phyloP scores from a whole-genome alignment of 2,113 vertebrate species.

The Jacana jacana region DNA sequence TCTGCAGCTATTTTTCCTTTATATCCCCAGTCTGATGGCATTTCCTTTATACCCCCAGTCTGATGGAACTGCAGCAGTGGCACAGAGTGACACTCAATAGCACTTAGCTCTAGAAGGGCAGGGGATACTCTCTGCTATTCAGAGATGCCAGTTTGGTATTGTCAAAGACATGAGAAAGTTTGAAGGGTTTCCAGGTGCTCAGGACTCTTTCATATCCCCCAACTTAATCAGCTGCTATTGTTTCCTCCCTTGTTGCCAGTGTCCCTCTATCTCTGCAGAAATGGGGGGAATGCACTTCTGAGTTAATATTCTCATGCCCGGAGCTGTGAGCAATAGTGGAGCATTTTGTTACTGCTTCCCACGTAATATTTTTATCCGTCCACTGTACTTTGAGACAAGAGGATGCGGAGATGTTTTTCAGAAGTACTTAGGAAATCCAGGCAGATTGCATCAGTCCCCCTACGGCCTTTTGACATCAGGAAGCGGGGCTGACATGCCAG shows the following conservation, averaged over 20 bases:
- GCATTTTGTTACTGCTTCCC: not conserved
- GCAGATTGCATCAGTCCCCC: not conserved
- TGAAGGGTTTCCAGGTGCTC: not conserved
- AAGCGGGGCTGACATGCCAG: not conserved
- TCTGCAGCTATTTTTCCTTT: not conserved
- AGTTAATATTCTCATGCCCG: not conserved
- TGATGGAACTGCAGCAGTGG: not conserved
- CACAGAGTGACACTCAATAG: not conserved
- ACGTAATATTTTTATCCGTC: not conserved
- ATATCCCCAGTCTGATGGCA: not conserved
- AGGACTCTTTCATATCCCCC: not conserved
- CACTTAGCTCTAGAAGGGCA: not conserved
- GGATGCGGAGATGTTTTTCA: not conserved
- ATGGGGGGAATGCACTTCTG: not conserved
- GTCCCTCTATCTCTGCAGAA: not conserved
- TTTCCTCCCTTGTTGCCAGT: not conserved
- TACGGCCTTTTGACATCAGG: not conserved
- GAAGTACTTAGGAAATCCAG: not conserved
- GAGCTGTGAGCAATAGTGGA: not conserved
- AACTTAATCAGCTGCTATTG: rapidly evolving
- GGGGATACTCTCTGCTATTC: not conserved
- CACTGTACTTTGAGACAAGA: not conserved
- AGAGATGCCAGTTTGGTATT: not conserved
- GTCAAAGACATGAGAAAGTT: not conserved
- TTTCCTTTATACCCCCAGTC: not conserved